Conservation (phyloP, 2,888 invertebrate species). For the Malachius bipustulatus region DNA sequence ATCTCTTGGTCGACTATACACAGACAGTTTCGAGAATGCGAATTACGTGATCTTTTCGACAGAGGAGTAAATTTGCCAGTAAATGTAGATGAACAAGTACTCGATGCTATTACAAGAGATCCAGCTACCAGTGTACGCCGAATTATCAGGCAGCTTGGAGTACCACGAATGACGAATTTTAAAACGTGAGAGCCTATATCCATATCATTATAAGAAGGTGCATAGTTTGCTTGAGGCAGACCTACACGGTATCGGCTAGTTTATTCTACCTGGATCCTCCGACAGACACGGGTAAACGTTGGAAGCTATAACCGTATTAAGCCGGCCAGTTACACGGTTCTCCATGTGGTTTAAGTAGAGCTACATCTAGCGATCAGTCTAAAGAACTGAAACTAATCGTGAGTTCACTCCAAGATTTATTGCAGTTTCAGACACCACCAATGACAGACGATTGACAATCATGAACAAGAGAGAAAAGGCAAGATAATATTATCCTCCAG, state of each 20-base stretch:
- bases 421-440: too few relatives aligned
- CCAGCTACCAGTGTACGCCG: conserved; percentile 2
- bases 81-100: conserved; percentile 3
- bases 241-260: neutral
- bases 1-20: too few relatives aligned
- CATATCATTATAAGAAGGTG: conserved; percentile 2
- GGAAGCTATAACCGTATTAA: too few relatives aligned
- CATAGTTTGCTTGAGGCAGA: conserved; percentile 1
- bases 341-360: too few relatives aligned
- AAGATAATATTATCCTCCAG: too few relatives aligned
- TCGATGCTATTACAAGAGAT: conserved; percentile 2
- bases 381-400: too few relatives aligned
- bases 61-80: conserved; percentile 2
- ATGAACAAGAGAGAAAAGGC: too few relatives aligned
- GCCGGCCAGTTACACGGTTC: too few relatives aligned
- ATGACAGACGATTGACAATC: too few relatives aligned
- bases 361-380: too few relatives aligned
- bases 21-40: conserved; percentile 3
- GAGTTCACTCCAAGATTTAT: too few relatives aligned
- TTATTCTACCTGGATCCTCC: neutral
- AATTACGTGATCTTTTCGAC: conserved; percentile 3
- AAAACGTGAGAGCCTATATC: conserved; percentile 1
- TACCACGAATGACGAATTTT: conserved; percentile 3
- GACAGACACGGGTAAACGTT: neutral
- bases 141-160: conserved; percentile 1